phyloP scores from a whole-genome alignment of 2,797 vertebrate species.

The Molossus alvarezi region DNA sequence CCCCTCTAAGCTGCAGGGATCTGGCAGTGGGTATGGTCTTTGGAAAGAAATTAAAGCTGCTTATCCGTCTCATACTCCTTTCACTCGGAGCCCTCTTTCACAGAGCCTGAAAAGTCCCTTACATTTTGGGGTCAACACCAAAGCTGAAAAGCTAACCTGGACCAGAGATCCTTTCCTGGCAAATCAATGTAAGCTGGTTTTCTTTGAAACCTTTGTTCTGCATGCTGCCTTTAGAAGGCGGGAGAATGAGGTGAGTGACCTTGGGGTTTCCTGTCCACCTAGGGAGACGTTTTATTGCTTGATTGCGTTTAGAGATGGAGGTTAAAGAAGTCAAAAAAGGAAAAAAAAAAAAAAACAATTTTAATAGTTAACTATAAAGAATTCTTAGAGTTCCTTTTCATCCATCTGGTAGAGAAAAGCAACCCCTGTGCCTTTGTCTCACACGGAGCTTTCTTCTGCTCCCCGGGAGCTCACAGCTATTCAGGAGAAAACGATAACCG shows the following conservation, averaged over 20 bases:
- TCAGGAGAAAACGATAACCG: constrained; percentile 71
- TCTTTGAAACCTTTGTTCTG: constrained; percentile 76
- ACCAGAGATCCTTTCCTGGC: constrained; percentile 32
- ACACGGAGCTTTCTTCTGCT: constrained; percentile 74
- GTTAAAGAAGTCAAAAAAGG: constrained; percentile 70
- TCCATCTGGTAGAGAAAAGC: constrained; percentile 60
- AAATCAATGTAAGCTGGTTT: neutral
- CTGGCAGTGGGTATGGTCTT: neutral
- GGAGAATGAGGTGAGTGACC: constrained; percentile 50
- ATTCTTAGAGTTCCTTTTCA: constrained; percentile 75
- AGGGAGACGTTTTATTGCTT: constrained; percentile 74
- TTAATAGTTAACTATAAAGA: constrained; percentile 83
- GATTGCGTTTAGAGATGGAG: constrained; percentile 75
- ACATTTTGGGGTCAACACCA: constrained; percentile 63
- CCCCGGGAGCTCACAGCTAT: constrained; percentile 66
- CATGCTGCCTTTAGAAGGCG: constrained; percentile 55
- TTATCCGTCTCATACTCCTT: neutral
- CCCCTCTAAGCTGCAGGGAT: neutral
- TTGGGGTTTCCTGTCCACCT: constrained; percentile 44
- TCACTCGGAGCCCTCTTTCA: neutral
- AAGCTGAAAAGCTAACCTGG: constrained; percentile 22
- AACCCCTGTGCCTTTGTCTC: constrained; percentile 79
- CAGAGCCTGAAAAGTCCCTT: constrained; percentile 50
- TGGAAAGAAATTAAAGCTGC: neutral
- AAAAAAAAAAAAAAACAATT: constrained; percentile 68